phyloP scores from a whole-genome alignment of 2,113 vertebrate species.

The Phylloscopus whistleri region DNA sequence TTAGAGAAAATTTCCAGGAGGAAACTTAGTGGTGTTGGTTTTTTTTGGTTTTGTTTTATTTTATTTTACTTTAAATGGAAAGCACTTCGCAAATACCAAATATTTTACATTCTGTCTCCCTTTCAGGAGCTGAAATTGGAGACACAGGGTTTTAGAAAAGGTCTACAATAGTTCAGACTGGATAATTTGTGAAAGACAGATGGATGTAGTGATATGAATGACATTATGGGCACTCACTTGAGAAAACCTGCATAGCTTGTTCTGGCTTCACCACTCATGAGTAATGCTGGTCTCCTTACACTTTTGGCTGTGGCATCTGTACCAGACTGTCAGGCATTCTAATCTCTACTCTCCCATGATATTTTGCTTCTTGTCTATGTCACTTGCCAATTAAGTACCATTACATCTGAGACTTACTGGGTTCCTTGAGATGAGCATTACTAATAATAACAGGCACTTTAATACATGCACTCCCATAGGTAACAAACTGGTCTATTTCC shows the following conservation, averaged over 20 bases:
- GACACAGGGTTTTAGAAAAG: background rate
- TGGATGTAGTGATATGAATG: background rate
- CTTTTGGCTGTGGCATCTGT: background rate
- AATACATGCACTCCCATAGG: background rate
- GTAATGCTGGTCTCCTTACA: background rate
- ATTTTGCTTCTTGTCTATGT: slow-evolving; percentile 12
- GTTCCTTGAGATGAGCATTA: background rate
- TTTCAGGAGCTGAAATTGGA: background rate
- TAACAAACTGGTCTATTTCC: background rate
- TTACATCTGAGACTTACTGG: background rate
- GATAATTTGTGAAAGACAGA: background rate
- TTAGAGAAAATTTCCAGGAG: background rate
- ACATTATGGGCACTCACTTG: background rate
- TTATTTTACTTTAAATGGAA: background rate
- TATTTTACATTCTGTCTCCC: background rate
- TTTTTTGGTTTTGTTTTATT: background rate
- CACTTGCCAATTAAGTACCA: background rate
- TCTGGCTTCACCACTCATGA: background rate
- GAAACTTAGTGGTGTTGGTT: background rate
- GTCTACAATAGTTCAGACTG: background rate
- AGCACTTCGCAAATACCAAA: background rate
- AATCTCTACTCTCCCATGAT: background rate
- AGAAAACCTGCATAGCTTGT: slow-evolving; percentile 24
- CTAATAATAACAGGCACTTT: background rate
- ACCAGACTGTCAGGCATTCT: background rate